These are phyloP conservation scores for Ardeotis arabs DNA, from an alignment of 2,113 vertebrate species.

Conservation along the genomic window DNA sequence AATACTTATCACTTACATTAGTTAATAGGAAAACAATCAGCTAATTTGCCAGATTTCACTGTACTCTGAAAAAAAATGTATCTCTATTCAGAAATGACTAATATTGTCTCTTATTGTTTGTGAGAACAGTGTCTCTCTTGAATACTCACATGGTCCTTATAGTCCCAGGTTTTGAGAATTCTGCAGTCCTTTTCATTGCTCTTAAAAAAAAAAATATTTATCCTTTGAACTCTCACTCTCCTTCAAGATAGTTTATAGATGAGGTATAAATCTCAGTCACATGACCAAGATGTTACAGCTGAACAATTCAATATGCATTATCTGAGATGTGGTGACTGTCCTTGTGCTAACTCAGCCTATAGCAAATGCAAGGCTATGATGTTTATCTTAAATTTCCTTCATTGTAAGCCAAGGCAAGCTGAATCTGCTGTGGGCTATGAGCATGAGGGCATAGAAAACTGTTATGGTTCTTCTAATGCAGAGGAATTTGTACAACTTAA, in stretches of 20 bases:
- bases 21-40: slow-evolving; percentile 10
- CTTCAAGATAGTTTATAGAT: not conserved
- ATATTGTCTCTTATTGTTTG: not conserved
- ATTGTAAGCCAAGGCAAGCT: not conserved
- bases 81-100: not conserved
- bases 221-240: not conserved
- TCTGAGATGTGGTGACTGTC: not conserved
- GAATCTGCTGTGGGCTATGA: not conserved
- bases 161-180: not conserved
- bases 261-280: not conserved
- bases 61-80: not conserved
- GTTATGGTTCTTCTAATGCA: not conserved
- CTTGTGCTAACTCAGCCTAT: not conserved
- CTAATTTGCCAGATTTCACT: not conserved
- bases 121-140: not conserved
- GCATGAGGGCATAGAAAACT: not conserved
- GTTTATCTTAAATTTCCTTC: not conserved
- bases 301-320: not conserved
- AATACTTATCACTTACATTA: not conserved
- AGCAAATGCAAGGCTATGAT: not conserved
- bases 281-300: not conserved
- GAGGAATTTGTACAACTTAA: not conserved
- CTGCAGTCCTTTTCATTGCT: not conserved
- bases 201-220: not conserved
- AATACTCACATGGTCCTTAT: not conserved